A percentile compares a stretch with the other conserved stretches of the same genome.
Conservation (phyloP, 2,797 vertebrate species). For the Pipistrellus pygmaeus region DNA sequence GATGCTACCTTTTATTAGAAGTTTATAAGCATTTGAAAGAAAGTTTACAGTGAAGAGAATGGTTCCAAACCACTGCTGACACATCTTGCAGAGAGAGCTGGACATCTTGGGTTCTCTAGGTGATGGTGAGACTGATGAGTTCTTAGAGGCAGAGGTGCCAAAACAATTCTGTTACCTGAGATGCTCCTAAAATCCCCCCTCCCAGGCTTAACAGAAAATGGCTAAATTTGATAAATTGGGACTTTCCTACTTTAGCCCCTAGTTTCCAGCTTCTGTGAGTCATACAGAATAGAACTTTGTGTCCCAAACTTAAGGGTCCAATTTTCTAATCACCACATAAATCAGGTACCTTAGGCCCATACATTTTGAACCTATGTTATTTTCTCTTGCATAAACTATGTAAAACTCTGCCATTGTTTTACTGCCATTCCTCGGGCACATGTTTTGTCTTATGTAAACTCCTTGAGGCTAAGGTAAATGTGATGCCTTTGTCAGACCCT, state of each 20-base stretch:
- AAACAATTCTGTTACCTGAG: neutral
- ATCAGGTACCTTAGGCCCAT: neutral
- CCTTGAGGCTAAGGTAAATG: neutral
- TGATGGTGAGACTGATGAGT: neutral
- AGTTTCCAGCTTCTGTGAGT: neutral
- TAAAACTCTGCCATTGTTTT: neutral
- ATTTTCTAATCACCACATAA: neutral
- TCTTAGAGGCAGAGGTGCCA: neutral
- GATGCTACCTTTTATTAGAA: neutral
- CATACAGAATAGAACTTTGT: neutral
- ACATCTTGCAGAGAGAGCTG: neutral
- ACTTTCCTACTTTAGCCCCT: neutral
- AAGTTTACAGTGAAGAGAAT: neutral
- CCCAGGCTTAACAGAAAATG: neutral
- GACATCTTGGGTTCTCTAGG: neutral
- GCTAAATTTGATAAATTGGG: neutral
- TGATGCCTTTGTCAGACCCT: neutral
- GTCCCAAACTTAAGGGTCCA: neutral
- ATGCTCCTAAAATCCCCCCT: conserved; percentile 16
- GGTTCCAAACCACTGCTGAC: neutral
- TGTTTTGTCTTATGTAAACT: conserved; percentile 35
- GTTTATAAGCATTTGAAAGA: neutral
- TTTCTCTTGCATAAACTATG: neutral
- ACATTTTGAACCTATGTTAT: neutral
- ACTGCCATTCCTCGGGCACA: neutral